These are phyloP conservation scores for Oreocharis arfaki DNA, from an alignment of 2,113 vertebrate species.

Conservation along the genomic window DNA sequence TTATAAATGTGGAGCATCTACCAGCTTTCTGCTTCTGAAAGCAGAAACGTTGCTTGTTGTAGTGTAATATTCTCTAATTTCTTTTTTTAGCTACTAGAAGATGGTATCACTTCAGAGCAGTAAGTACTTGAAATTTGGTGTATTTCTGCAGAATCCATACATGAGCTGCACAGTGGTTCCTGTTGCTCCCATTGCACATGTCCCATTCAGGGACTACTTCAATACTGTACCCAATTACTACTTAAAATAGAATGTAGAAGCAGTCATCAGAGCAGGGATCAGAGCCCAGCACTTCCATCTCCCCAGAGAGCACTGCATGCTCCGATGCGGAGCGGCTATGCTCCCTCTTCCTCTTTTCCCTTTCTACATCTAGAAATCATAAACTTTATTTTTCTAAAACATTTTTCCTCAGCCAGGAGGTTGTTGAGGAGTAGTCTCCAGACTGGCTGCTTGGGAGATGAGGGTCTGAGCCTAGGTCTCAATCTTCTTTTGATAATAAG, in stretches of 20 bases:
- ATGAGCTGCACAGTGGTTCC: background rate
- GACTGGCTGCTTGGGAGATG: background rate
- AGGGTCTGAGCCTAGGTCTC: background rate
- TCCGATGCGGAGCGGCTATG: accelerated
- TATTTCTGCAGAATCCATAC: background rate
- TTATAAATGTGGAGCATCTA: background rate
- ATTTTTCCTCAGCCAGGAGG: background rate
- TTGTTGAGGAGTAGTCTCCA: background rate
- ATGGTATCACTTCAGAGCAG: background rate
- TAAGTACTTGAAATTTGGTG: background rate
- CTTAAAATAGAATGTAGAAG: background rate
- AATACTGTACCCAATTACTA: background rate
- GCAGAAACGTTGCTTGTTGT: background rate
- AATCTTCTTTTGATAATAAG: background rate
- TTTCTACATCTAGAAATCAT: background rate
- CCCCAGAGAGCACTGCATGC: accelerated
- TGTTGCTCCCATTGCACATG: background rate
- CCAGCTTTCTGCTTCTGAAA: background rate
- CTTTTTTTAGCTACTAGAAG: background rate
- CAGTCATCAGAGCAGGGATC: background rate
- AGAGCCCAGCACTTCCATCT: background rate
- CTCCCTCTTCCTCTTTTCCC: background rate
- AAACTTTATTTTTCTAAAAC: background rate
- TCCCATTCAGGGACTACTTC: background rate
- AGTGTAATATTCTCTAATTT: background rate